A percentile compares a stretch with the other conserved stretches of the same genome.
Conservation (phyloP, 2,797 vertebrate species). For the Cetoscarus ocellatus region DNA sequence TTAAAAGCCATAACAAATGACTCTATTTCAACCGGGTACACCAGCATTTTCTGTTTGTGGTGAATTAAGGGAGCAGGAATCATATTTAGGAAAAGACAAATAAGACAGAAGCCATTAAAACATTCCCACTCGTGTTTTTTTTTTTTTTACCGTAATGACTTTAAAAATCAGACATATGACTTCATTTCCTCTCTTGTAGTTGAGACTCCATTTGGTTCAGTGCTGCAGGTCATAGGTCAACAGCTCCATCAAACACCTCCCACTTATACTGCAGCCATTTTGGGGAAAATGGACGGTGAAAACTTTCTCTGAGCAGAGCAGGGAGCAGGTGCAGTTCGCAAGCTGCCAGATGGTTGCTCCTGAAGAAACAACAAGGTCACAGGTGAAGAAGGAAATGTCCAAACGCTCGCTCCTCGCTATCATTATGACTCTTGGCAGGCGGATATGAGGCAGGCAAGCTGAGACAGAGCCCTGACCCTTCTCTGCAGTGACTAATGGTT, state of each 20-base stretch:
- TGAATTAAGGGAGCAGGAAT: not conserved
- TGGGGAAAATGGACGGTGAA: conserved; percentile 13
- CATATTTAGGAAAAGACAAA: not conserved
- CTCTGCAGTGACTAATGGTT: conserved; percentile 58
- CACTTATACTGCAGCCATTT: not conserved
- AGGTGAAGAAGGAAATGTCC: conserved; percentile 46
- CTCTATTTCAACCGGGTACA: not conserved
- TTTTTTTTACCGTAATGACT: not conserved
- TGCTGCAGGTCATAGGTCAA: conserved; percentile 5
- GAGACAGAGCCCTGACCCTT: conserved; percentile 39
- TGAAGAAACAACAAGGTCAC: conserved; percentile 28
- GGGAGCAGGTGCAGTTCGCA: conserved; percentile 17
- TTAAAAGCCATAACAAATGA: not conserved
- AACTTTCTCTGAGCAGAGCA: not conserved
- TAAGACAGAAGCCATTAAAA: not conserved
- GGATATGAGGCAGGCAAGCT: conserved; percentile 35
- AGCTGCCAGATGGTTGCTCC: conserved; percentile 14
- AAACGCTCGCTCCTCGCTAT: conserved; percentile 33
- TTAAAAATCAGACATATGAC: not conserved
- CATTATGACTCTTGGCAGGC: conserved; percentile 49
- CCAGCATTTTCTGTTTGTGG: not conserved
- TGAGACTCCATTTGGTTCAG: not conserved
- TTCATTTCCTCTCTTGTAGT: not conserved
- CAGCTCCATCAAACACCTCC: not conserved
- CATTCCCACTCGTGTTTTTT: not conserved